Evolutionary conservation across 2,888 invertebrate genomes (phyloP), one percentile per base, ranked within the genome.

Genomic region (Neria commutata): DNA sequence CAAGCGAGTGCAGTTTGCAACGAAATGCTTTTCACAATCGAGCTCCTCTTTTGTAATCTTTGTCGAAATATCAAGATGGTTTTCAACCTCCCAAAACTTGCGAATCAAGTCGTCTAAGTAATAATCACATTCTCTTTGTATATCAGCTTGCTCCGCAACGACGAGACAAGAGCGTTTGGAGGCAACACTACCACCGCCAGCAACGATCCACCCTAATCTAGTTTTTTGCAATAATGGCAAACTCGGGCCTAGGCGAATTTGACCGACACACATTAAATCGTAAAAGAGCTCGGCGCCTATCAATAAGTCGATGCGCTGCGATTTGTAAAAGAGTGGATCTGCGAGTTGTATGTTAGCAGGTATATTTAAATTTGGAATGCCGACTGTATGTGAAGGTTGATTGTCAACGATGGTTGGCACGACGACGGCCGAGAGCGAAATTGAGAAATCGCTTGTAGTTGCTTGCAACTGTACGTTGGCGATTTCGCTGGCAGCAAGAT

Each of bases 271-370:
- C 10, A 62, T 21, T 1, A 62, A 52, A 34, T 60, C 52, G 51
- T 51, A 55, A 47, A 58, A 60, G 17, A 58, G 53, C 14, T 26
- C 54, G 16, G 58, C 58, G 2, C 55, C 58, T 5, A 60, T 19
- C 19, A 53, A 33, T 19, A 51, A 26, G n/a, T 63, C 58, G 24
- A 58, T 17, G n/a, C 34, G 4, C 17, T 47, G 48, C 37, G 56
- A 56, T 29, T 40, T 54, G 45, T 56, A 55, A 29, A 64, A 62
- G 1, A 40, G 34, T 26, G 58, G 56, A 52, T 58, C 63, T n/a
- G 60, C 57, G 1, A 63, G 54, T 1, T 2, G 29, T 24, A 25
- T 34, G n/a, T 60, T 63, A 6, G 48, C 26, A 17, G 58, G 58
- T 29, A 63, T 61, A 14, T 52, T 33, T 56, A 37, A 63, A 14